A percentile compares a stretch with the other conserved stretches of the same genome.
phyloP scores from a whole-genome alignment of 2,113 vertebrate genomes.

The Hyaena hyaena region DNA sequence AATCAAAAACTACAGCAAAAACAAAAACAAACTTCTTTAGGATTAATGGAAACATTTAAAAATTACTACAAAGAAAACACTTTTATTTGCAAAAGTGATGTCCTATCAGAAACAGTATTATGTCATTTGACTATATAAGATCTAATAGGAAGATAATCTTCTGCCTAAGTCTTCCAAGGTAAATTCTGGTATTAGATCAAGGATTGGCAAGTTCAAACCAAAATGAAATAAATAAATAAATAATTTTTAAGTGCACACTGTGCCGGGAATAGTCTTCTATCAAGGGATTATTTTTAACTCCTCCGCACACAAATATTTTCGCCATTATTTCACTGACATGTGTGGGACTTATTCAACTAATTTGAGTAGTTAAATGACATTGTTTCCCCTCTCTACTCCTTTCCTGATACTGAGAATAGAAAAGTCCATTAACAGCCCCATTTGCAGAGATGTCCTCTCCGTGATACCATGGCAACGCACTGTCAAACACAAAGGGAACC shows the following conservation, averaged over 20 bases:
- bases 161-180: background rate
- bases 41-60: background rate
- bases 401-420: background rate
- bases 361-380: background rate
- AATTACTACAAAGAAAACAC: background rate
- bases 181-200: background rate
- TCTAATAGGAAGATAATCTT: background rate
- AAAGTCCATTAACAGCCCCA: slow-evolving; percentile 5
- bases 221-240: background rate
- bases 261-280: background rate
- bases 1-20: background rate
- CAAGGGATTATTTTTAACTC: slow-evolving; percentile 5
- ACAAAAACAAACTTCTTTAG: background rate
- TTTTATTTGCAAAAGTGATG: background rate
- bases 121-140: background rate
- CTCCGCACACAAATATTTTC: background rate
- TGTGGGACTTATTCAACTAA: background rate
- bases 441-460: background rate
- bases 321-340: background rate
- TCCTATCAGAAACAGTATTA: background rate
- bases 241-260: background rate
- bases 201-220: background rate
- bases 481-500: background rate
- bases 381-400: background rate
- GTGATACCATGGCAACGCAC: slow-evolving; percentile 41